phyloP scores from a whole-genome alignment of 2,888 invertebrate genomes.

The Cephus pulcher region DNA sequence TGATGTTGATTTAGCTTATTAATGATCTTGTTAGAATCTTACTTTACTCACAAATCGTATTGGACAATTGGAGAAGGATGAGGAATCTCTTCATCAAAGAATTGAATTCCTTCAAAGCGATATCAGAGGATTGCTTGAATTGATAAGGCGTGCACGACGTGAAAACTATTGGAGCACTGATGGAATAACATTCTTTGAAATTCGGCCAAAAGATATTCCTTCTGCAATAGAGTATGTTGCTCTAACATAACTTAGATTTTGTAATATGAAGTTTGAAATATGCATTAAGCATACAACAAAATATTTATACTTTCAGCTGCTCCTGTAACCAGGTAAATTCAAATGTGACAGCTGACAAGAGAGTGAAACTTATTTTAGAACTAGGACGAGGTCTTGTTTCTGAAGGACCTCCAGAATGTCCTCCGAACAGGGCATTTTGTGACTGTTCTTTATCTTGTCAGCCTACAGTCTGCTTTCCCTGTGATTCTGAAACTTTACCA shows the following conservation, averaged over 20 bases:
- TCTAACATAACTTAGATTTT: not conserved
- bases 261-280: not conserved
- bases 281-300: not conserved
- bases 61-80: constrained; percentile 45
- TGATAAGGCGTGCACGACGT: constrained; percentile 69
- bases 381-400: constrained; percentile 25
- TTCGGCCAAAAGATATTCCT: constrained; percentile 57
- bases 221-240: constrained; percentile 45
- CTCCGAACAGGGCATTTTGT: constrained; percentile 25
- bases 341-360: constrained; percentile 38
- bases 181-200: constrained; percentile 70
- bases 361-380: constrained; percentile 43
- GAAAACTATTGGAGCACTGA: constrained; percentile 69
- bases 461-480: constrained; percentile 21
- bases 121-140: constrained; percentile 69
- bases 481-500: constrained; percentile 19
- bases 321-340: constrained; percentile 56
- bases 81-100: constrained; percentile 64
- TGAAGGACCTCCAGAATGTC: constrained; percentile 23
- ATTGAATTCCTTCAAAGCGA: constrained; percentile 69
- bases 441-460: constrained; percentile 17
- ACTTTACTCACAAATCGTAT: constrained; percentile 49
- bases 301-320: constrained; percentile 46
- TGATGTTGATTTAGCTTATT: constrained; percentile 11
- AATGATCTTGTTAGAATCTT: constrained; percentile 41